Evolutionary conservation across 2,797 vertebrate species (phyloP).

Genomic region (Sebastes ruberrimus): DNA sequence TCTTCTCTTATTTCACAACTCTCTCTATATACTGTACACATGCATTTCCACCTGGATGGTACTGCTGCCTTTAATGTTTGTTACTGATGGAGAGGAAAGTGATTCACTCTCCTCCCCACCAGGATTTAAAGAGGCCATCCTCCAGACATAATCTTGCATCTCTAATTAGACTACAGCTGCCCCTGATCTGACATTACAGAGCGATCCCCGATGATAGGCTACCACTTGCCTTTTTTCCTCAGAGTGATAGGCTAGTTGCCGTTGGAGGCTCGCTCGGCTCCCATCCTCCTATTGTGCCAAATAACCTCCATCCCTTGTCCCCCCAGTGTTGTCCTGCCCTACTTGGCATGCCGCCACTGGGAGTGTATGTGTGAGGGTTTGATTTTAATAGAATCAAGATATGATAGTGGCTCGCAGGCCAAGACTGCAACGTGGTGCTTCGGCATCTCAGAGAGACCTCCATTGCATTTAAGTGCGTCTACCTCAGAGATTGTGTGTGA

Average conservation of each 20-base stretch:
- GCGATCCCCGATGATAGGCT: slow-evolving; percentile 37
- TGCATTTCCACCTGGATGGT: neutral
- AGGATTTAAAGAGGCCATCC: slow-evolving; percentile 37
- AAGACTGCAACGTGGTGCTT: slow-evolving; percentile 38
- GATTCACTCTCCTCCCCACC: slow-evolving; percentile 11
- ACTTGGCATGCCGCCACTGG: slow-evolving; percentile 72
- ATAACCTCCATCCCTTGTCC: slow-evolving; percentile 69
- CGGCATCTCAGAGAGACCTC: slow-evolving; percentile 16
- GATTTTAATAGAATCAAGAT: slow-evolving; percentile 58
- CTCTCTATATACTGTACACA: neutral
- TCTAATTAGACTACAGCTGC: slow-evolving; percentile 55
- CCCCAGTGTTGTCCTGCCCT: slow-evolving; percentile 74
- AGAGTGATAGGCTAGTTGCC: slow-evolving; percentile 42
- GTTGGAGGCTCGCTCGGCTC: slow-evolving; percentile 45
- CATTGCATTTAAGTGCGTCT: slow-evolving; percentile 7
- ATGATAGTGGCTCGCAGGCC: slow-evolving; percentile 40
- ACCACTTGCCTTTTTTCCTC: slow-evolving; percentile 37
- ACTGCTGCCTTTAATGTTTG: neutral
- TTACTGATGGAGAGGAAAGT: slow-evolving; percentile 6
- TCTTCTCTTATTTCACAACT: neutral
- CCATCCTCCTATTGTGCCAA: slow-evolving; percentile 62
- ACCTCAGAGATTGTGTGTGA: slow-evolving; percentile 23
- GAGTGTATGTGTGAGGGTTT: slow-evolving; percentile 50
- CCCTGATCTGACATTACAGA: slow-evolving; percentile 46
- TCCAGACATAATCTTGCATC: slow-evolving; percentile 43